Evolutionary conservation across 2,797 vertebrate species (phyloP).

Genomic region (Myioborus miniatus): DNA sequence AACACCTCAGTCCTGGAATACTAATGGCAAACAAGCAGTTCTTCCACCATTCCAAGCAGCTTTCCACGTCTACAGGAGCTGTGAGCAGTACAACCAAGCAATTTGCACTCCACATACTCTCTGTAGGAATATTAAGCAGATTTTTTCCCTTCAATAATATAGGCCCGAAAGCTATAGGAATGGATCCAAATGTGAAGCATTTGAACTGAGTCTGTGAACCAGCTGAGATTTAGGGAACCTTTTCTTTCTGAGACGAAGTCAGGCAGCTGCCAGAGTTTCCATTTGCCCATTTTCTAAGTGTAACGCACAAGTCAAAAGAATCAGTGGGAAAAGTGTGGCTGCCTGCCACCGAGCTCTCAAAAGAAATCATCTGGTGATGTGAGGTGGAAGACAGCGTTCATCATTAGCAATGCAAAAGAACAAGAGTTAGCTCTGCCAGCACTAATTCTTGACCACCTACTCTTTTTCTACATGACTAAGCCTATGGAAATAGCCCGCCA

Average conservation of each 20-base stretch:
- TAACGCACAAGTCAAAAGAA: slow-evolving; percentile 66
- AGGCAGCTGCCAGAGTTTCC: slow-evolving; percentile 69
- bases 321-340: slow-evolving; percentile 54
- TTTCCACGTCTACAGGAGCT: neutral
- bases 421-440: slow-evolving; percentile 49
- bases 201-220: slow-evolving; percentile 48
- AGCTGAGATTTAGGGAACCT: slow-evolving; percentile 59
- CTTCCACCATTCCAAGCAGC: neutral
- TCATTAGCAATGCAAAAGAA: slow-evolving; percentile 66
- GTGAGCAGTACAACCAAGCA: neutral
- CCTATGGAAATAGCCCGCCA: neutral
- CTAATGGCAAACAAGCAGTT: neutral
- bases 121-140: slow-evolving; percentile 52
- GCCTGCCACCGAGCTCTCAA: slow-evolving; percentile 54
- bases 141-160: slow-evolving; percentile 31
- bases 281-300: slow-evolving; percentile 66
- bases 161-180: slow-evolving; percentile 56
- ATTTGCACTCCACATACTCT: neutral
- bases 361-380: slow-evolving; percentile 66
- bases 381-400: slow-evolving; percentile 54
- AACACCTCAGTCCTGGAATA: neutral
- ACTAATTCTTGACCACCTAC: slow-evolving; percentile 68
- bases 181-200: slow-evolving; percentile 57
- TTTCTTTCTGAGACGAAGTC: slow-evolving; percentile 62
- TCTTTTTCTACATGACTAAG: slow-evolving; percentile 67